phyloP scores from a whole-genome alignment of 2,797 vertebrate genomes.

The Bufotes viridis region DNA sequence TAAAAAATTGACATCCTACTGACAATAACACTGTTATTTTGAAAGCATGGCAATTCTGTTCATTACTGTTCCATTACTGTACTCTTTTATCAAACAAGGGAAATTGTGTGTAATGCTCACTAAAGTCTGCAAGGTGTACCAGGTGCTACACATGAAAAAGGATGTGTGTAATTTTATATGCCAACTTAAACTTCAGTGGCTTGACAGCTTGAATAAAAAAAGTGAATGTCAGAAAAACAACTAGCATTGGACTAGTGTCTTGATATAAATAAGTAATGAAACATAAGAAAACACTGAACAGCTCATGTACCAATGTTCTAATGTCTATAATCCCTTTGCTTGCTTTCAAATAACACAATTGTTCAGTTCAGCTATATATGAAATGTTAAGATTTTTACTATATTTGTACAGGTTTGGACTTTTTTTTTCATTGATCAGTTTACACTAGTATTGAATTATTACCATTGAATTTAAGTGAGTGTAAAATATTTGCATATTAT shows the following conservation, averaged over 20 bases:
- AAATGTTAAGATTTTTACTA: background rate
- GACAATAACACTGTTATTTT: slow-evolving; percentile 1
- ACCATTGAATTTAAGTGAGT: too few species aligned
- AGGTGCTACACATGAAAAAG: background rate
- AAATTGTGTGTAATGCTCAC: slow-evolving; percentile 1
- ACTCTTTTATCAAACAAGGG: background rate
- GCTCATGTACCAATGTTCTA: background rate
- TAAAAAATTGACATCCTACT: background rate
- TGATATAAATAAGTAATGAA: background rate
- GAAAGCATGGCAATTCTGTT: background rate
- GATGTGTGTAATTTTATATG: background rate
- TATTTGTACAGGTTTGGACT: background rate
- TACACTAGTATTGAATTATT: too few species aligned
- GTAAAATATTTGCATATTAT: too few species aligned
- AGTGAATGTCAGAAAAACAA: background rate
- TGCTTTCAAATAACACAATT: background rate
- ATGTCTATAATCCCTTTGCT: background rate
- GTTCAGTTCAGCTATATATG: background rate
- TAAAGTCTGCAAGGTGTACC: too few species aligned
- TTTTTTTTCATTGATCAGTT: background rate
- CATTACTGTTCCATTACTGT: background rate
- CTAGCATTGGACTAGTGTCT: background rate
- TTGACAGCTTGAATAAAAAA: background rate
- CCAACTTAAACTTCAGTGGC: background rate
- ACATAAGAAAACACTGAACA: background rate